A percentile compares a stretch with the other conserved stretches of the same genome.
These are phyloP conservation scores for Cynoglossus semilaevis DNA, from an alignment of 2,113 vertebrate species.

Conservation along the genomic window DNA sequence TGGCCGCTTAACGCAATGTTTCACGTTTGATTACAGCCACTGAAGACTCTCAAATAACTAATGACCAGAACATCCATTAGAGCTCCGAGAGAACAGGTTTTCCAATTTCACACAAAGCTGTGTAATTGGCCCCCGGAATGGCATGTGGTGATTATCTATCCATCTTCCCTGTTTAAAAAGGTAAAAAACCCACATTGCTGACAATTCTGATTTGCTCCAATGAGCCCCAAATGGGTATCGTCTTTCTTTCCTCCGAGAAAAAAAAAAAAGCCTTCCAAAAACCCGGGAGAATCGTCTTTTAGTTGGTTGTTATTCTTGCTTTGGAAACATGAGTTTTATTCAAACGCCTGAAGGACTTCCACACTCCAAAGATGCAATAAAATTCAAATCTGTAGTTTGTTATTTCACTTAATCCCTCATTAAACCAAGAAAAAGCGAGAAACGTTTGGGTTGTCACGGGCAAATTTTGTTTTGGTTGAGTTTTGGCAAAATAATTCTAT, in stretches of 20 bases:
- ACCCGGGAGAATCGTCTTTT: slow-evolving; percentile 24
- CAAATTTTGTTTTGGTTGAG: too few relatives aligned
- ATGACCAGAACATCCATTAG: slow-evolving; percentile 96
- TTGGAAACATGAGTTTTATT: slow-evolving; percentile 50
- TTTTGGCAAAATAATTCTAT: too few relatives aligned
- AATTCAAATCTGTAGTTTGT: too few relatives aligned
- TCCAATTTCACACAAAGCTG: slow-evolving; percentile 86
- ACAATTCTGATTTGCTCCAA: slow-evolving; percentile 74
- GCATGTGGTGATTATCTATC: slow-evolving; percentile 76
- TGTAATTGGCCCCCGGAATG: slow-evolving; percentile 78
- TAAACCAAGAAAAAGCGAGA: too few relatives aligned
- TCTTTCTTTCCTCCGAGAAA: slow-evolving; percentile 44
- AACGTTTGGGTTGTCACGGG: too few relatives aligned
- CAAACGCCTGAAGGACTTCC: slow-evolving; percentile 36
- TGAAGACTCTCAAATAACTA: slow-evolving; percentile 95
- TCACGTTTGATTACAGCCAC: slow-evolving; percentile 95
- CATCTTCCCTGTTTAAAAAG: slow-evolving; percentile 73
- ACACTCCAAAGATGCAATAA: too few relatives aligned
- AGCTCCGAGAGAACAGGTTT: slow-evolving; percentile 88
- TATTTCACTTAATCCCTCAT: too few relatives aligned
- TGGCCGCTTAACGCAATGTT: slow-evolving; percentile 93
- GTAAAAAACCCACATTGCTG: slow-evolving; percentile 69
- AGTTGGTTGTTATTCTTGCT: slow-evolving; percentile 56
- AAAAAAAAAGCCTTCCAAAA: slow-evolving; percentile 29
- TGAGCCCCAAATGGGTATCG: slow-evolving; percentile 61